Evolutionary conservation across 1,140 invertebrate genomes (phyloP).

Genomic region (Sminthurinus signatus): DNA sequence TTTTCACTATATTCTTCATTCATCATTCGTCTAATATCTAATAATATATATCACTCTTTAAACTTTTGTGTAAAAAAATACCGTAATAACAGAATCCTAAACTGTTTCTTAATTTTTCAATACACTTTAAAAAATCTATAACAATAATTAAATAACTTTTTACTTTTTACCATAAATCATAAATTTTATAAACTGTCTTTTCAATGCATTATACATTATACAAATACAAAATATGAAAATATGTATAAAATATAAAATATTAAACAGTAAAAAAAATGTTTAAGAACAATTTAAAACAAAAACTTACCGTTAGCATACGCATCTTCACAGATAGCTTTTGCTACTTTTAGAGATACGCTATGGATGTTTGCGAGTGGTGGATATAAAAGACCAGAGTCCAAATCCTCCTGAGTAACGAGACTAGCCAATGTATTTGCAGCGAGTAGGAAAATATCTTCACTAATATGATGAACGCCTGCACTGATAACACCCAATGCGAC

Average conservation of each 20-base stretch:
- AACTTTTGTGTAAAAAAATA: too few species aligned
- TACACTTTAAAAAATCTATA: too few species aligned
- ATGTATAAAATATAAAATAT: background rate
- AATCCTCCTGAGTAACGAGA: conserved; percentile 73
- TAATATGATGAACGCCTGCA: conserved; percentile 73
- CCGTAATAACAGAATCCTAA: too few species aligned
- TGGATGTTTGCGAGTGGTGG: conserved; percentile 84
- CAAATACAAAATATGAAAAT: background rate
- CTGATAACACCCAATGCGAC: conserved; percentile 72
- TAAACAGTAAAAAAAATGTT: background rate
- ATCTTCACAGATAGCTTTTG: conserved; percentile 72
- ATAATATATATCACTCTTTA: too few species aligned
- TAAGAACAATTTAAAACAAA: conserved; percentile 2
- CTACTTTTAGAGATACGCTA: conserved; percentile 82
- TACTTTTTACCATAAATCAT: background rate
- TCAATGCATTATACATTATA: background rate
- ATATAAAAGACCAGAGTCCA: conserved; percentile 82
- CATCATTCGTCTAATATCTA: too few species aligned
- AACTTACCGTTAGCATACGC: conserved; percentile 73
- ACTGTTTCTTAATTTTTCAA: too few species aligned
- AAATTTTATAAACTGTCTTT: background rate
- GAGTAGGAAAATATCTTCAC: conserved; percentile 80
- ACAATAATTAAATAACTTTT: background rate
- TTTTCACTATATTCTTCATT: too few species aligned
- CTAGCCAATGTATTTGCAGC: conserved; percentile 76